phyloP scores from a whole-genome alignment of 2,888 invertebrate species.

The Antitype chi region DNA sequence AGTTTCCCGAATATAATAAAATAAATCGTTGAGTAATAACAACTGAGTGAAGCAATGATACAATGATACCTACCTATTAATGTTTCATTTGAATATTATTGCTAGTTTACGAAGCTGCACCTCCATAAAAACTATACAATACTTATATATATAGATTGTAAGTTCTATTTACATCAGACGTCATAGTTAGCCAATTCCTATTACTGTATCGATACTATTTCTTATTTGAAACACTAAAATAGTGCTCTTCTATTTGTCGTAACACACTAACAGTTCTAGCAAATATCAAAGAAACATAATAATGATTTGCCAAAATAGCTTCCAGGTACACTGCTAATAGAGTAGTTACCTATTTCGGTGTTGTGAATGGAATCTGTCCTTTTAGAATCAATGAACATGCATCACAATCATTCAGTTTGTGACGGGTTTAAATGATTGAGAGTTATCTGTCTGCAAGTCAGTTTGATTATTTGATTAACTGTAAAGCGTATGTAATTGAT shows the following conservation, averaged over 20 bases:
- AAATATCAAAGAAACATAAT: neutral
- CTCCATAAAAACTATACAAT: neutral
- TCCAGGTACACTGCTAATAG: neutral
- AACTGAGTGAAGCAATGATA: neutral
- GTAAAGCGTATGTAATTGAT: no score
- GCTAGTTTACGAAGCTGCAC: neutral
- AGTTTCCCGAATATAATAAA: no score
- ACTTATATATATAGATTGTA: neutral
- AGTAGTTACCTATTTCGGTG: neutral
- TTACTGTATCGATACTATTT: neutral
- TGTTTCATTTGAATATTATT: neutral
- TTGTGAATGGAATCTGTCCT: neutral
- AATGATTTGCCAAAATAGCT: neutral
- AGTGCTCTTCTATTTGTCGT: neutral
- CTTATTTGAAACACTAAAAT: slow-evolving; percentile 7
- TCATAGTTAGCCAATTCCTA: neutral
- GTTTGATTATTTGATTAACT: neutral
- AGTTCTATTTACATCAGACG: slow-evolving; percentile 1
- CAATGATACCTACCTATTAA: neutral
- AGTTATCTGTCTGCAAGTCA: neutral
- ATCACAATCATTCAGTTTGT: no score
- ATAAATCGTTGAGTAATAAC: neutral
- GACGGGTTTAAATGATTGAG: neutral
- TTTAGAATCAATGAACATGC: no score
- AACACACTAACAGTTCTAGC: neutral